Conservation (phyloP, 2,797 vertebrate species). For the Oreochromis grahami region DNA sequence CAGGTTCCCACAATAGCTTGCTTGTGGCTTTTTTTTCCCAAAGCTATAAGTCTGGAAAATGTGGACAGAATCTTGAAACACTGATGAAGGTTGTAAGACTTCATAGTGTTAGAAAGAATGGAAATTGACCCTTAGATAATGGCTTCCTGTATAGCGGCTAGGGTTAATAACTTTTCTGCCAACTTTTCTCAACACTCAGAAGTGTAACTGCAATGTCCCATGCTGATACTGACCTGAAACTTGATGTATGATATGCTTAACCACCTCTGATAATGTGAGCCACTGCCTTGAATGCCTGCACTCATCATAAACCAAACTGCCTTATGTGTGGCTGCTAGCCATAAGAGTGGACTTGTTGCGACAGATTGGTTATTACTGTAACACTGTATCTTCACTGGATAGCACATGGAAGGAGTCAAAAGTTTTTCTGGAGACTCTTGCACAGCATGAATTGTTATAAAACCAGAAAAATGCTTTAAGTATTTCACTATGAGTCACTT, state of each 20-base stretch:
- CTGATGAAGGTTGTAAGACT: background rate
- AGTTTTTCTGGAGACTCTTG: background rate
- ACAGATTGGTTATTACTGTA: background rate
- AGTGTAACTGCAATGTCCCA: background rate
- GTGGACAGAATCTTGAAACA: background rate
- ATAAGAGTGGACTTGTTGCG: background rate
- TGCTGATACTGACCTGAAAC: background rate
- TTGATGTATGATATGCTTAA: background rate
- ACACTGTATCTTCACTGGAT: constrained; percentile 1
- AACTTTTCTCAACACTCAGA: background rate
- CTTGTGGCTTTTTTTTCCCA: background rate
- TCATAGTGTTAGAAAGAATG: background rate
- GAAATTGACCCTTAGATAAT: background rate
- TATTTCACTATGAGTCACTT: background rate
- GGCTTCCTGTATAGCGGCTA: background rate
- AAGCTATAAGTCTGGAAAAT: background rate
- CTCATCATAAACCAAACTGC: background rate
- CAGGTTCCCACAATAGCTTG: background rate
- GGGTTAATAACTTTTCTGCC: background rate
- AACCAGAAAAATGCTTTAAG: background rate
- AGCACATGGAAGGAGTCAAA: background rate
- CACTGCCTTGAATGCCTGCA: background rate
- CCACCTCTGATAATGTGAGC: background rate
- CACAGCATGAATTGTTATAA: constrained; percentile 1
- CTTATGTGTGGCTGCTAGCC: background rate